Evolutionary conservation across 2,797 vertebrate genomes (phyloP).

Genomic region (Mallotus villosus): DNA sequence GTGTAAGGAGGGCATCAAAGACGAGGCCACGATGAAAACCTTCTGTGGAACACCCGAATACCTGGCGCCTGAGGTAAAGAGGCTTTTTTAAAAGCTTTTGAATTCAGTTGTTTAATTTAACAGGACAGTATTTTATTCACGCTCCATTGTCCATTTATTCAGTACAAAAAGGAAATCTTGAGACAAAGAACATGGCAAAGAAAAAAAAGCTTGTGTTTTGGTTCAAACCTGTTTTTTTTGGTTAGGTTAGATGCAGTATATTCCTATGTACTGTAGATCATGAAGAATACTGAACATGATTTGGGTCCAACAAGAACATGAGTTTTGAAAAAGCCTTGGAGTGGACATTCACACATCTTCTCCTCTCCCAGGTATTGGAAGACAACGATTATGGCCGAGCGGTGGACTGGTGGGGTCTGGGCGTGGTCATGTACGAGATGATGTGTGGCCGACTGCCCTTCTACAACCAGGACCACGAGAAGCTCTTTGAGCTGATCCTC

Average conservation of each 20-base stretch:
- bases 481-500: conserved; percentile 85
- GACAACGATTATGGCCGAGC: conserved; percentile 85
- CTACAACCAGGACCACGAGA: conserved; percentile 88
- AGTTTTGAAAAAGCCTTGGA: no score
- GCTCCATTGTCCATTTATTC: no score
- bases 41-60: conserved; percentile 83
- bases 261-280: neutral
- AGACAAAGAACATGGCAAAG: neutral
- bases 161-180: neutral
- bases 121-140: no score
- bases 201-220: neutral
- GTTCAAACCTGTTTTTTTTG: no score
- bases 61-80: conserved; percentile 78
- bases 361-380: conserved; percentile 54
- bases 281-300: neutral
- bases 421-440: conserved; percentile 90
- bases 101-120: no score
- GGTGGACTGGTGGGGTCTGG: conserved; percentile 88
- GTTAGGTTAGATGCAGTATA: neutral
- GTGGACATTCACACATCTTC: no score
- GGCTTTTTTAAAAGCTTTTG: no score
- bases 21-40: conserved; percentile 82
- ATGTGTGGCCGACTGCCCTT: conserved; percentile 86
- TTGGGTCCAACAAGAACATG: no score
- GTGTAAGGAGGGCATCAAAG: conserved; percentile 85